Evolutionary conservation across 2,113 vertebrate genomes (phyloP).

Genomic region (Mirza zaza): DNA sequence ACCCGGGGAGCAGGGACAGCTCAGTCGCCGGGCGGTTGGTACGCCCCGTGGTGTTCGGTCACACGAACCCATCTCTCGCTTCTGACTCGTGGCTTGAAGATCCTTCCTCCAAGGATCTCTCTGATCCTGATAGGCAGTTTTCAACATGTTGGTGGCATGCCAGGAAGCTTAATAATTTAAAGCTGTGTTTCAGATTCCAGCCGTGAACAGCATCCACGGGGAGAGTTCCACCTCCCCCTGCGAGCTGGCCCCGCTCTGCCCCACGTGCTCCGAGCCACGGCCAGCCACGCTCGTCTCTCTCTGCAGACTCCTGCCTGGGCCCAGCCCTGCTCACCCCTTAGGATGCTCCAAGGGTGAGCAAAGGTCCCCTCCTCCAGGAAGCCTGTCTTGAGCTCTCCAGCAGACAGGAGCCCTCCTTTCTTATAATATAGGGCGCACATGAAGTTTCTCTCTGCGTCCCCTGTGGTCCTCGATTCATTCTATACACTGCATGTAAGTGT

Average conservation of each 20-base stretch:
- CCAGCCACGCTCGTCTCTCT: background rate
- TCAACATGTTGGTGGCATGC: constrained; percentile 42
- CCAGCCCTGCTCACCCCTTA: background rate
- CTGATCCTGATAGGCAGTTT: constrained; percentile 35
- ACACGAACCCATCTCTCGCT: background rate
- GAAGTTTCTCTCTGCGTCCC: background rate
- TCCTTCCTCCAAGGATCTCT: background rate
- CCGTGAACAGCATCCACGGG: background rate
- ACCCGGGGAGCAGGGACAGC: background rate
- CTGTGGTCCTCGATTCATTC: background rate
- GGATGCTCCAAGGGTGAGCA: background rate
- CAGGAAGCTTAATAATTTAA: constrained; percentile 12
- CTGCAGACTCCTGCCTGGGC: background rate
- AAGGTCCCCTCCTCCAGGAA: background rate
- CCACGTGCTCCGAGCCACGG: rapidly evolving
- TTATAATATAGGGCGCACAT: rapidly evolving
- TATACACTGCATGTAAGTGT: background rate
- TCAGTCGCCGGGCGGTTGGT: background rate
- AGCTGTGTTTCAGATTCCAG: constrained; percentile 7
- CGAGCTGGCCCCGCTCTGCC: background rate
- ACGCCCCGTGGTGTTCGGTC: background rate
- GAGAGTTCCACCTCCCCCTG: no score
- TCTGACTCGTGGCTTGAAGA: constrained; percentile 42
- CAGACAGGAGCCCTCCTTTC: background rate
- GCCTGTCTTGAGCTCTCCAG: background rate